Conservation (phyloP, 2,797 vertebrate genomes). For the Gadopsis marmoratus region DNA sequence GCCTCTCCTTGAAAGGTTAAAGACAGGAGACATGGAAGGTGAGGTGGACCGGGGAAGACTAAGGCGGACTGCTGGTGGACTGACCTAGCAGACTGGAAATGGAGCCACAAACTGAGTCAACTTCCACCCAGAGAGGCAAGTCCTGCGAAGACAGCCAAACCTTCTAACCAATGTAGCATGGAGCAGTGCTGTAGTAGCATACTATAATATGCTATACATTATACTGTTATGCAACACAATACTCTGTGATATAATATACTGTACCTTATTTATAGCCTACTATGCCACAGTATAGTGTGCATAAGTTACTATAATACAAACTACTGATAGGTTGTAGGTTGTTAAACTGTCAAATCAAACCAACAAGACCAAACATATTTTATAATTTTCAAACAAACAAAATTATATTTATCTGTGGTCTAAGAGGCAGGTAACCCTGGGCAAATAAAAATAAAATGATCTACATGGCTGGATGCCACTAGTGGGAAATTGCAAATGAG, state of each 20-base stretch:
- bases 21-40: no score
- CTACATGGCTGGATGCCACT: background rate
- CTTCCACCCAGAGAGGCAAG: no score
- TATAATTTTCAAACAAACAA: background rate
- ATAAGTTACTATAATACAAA: background rate
- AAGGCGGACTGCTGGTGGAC: no score
- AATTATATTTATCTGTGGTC: background rate
- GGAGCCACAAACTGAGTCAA: no score
- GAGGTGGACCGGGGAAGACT: no score
- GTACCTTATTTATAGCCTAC: background rate
- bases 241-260: background rate
- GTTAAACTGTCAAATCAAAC: background rate
- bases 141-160: no score
- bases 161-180: no score
- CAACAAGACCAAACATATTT: background rate
- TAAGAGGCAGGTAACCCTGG: background rate
- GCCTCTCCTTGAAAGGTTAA: no score
- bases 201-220: background rate
- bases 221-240: background rate
- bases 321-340: background rate
- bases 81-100: no score
- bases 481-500: conserved; percentile 7
- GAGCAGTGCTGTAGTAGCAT: no score
- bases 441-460: conserved; percentile 2
- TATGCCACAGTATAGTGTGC: background rate